A percentile compares a stretch with the other conserved stretches of the same genome.
phyloP scores from a whole-genome alignment of 2,888 invertebrate species.

The Cantharis rufa region DNA sequence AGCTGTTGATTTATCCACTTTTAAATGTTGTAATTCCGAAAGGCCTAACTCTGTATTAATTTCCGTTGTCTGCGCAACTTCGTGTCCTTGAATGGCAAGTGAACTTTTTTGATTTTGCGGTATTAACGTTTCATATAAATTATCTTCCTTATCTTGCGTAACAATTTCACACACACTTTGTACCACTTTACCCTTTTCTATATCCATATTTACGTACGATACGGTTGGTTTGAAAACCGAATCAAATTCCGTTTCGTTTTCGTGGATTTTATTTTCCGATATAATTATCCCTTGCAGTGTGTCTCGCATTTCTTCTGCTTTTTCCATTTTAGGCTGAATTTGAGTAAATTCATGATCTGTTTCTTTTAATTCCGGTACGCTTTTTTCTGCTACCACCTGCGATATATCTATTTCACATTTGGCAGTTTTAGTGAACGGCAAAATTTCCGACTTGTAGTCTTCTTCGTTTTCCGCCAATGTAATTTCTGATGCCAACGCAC shows the following conservation, averaged over 20 bases:
- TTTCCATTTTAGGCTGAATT: constrained; percentile 41
- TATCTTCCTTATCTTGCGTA: constrained; percentile 49
- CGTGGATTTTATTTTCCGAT: constrained; percentile 56
- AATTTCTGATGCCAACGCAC: constrained; percentile 53
- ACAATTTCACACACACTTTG: constrained; percentile 52
- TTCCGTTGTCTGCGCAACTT: constrained; percentile 52
- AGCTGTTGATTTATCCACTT: constrained; percentile 43
- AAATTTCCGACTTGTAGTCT: constrained; percentile 45
- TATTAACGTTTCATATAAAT: constrained; percentile 38
- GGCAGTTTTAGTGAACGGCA: constrained; percentile 48
- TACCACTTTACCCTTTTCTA: constrained; percentile 59
- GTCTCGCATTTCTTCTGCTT: constrained; percentile 54
- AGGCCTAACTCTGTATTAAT: constrained; percentile 42
- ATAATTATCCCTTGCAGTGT: constrained; percentile 57
- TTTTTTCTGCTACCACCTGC: constrained; percentile 54
- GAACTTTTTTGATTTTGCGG: constrained; percentile 49
- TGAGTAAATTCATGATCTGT: constrained; percentile 39
- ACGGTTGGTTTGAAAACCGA: constrained; percentile 57
- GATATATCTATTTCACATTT: constrained; percentile 43
- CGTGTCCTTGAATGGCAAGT: constrained; percentile 49
- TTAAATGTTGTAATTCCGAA: constrained; percentile 38
- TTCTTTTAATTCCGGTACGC: constrained; percentile 43
- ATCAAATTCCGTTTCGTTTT: constrained; percentile 58
- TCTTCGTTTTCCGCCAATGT: constrained; percentile 56
- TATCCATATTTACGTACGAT: constrained; percentile 55